Base-by-base conservation (phyloP, 92 coral and sea anemone genomes). In the Hydrozoanthus gracilis region DNA sequence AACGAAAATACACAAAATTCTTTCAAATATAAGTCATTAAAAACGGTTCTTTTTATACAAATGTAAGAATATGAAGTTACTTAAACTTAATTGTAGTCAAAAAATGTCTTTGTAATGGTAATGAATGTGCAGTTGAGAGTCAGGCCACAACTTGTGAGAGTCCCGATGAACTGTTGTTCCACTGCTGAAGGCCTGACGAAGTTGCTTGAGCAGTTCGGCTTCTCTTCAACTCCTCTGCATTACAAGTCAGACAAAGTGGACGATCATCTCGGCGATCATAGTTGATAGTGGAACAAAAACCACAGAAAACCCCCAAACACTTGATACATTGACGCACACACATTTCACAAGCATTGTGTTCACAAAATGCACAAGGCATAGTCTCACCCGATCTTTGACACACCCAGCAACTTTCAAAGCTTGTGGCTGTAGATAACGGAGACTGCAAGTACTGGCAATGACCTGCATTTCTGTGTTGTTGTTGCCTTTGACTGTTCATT, bases 351-450 rank as follows among this genome's bases (percentile, higher is more conserved):
- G 87, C 93, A 73, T 78, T 87, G 77, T 88, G 94, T 73, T 94
- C 98, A 87, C 95, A 94, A 75, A 94, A 92, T 52, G 98, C 90
- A 82, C 95, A 94, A 2, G 98, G 98, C 93, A 94, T 71, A 46
- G 89, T 86, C 79, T 94, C 98, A n/a, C 78, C 62, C 18, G 86
- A 87, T 55, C 89, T 91, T 50, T 84, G 90, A 58, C 98, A 94
- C n/a, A 94, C 91, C 98, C 98, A 94, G 79, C 98, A 94, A 18
- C 74, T 87, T 65, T 44, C 76, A 84, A 76, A 75, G 51, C 82
- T 62, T 44, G 86, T 77, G 16, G 85, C 44, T 11, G 62, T 80
- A 46, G 74, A 80, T 20, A 80, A 20, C 10, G 85, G 85, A 4
- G 85, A 80, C 73, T 80, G 85, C 12, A 80, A 35, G 48, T 80